Evolutionary conservation across 1,140 invertebrate genomes (phyloP), one percentile per base, ranked within the genome.

Genomic region (Drepana arcuata): DNA sequence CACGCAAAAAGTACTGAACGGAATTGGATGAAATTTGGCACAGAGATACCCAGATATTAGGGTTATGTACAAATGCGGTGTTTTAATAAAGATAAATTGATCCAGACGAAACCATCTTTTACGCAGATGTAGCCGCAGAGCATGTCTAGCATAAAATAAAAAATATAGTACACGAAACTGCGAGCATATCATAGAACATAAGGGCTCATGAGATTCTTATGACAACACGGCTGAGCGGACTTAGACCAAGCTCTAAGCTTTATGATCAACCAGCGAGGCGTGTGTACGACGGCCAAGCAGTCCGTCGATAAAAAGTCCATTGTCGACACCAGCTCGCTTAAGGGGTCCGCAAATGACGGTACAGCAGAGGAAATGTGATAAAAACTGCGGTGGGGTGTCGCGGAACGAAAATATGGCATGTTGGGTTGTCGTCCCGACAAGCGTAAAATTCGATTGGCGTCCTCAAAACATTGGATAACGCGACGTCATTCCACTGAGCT

Each of bases 251-350:
- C 37, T 45, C 25, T 33, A 31, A 48, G 52, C 48, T 64, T 61
- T 68, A 68, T 60, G 59, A 52, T 48, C 53, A 50, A 34, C 52
- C 66, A 66, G 61, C 59, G 59, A 64, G 43, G 52, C 45, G 51
- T 59, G 56, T 59, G 53, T 34, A 43, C 52, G 48, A 42, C 43
- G 52, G 56, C 50, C 58, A 61, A 59, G 47, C 54, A 48, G 53
- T 58, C 48, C 36, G 48, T 32, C 61, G 59, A 68, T 68, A 70
- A 75, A 75, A 70, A 64, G 48, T 56, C 58, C 64, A 65, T 66
- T 62, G 56, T 61, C 54, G 52, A 57, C 56, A 65, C 52, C 59
- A 48, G 43, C 33, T 29, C 52, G 46, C 45, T 63, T 59, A 60
- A 60, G 56, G 51, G 57, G 51, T 69, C 58, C 46, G 50, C 53